A percentile compares a stretch with the other conserved stretches of the same genome.
phyloP scores from a whole-genome alignment of 2,113 vertebrate genomes.

The human region GRCh38 chr12:49656001-49656500 shows the following conservation, averaged over 20 bases:
- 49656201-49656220: background rate
- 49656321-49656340: background rate
- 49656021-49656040: background rate
- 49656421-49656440: constrained; percentile 98
- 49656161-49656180: background rate
- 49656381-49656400: background rate
- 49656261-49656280: background rate
- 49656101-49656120: background rate
- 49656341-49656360: background rate
- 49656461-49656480: constrained; percentile 97
- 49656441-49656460: constrained; percentile 97
- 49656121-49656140: background rate
- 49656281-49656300: background rate
- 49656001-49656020: background rate
- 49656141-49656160: background rate
- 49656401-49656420: constrained; percentile 99
- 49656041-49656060: background rate
- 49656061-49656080: background rate
- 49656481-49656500: constrained; percentile 97
- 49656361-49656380: background rate
- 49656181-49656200: background rate
- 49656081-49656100: background rate
- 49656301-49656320: background rate
- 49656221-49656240: background rate
- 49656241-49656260: background rate